Base-by-base conservation (phyloP, 1,140 invertebrate genomes). In the Patella vulgata region DNA sequence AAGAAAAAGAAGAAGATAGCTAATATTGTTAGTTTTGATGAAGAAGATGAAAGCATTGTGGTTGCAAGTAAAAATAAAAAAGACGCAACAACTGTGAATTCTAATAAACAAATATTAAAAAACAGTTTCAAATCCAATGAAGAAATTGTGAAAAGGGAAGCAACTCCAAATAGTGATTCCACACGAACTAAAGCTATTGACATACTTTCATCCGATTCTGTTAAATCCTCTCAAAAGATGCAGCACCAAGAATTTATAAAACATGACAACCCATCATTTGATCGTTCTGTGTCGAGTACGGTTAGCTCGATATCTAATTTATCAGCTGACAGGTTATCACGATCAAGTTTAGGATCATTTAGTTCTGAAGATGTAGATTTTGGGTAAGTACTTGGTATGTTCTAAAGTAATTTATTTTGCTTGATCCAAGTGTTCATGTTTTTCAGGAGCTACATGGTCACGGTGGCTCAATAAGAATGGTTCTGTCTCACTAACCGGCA, bases 21-120 rank as follows among this genome's bases (percentile, higher is more conserved):
- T 1, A 86, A 89, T 63, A 86, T 90, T 68, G 89, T 90, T 57
- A 89, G 88, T 19, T 90, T 90, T 79, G 89, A 89, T 74, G 87
- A 89, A 52, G 86, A 88, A 48, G 85, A 71, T 36, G 59, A 59
- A 6, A 65, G 57, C 12, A 46, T 52, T 36, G 43, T 39, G 12
- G 51, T 30, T 57, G 36, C 52, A 43, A 43, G 44, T n/a, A 30
- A 30, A 30, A 51, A 62, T 44, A 21, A 55, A 28, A 19, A 40
- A 47, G 50, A 54, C 12, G 21, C n/a, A n/a, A n/a, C n/a, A n/a
- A 36, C 33, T 8, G 6, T 27, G 8, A 43, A 46, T 39, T 53
- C 48, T 21, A 36, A 36, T 14, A 36, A 36, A 36, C 5, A 36
- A 14, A 14, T 8, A 14, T 8, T 8, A 36, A 36, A 36, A 36